phyloP scores from a whole-genome alignment of 2,797 vertebrate genomes.

The Sarcoramphus papa region DNA sequence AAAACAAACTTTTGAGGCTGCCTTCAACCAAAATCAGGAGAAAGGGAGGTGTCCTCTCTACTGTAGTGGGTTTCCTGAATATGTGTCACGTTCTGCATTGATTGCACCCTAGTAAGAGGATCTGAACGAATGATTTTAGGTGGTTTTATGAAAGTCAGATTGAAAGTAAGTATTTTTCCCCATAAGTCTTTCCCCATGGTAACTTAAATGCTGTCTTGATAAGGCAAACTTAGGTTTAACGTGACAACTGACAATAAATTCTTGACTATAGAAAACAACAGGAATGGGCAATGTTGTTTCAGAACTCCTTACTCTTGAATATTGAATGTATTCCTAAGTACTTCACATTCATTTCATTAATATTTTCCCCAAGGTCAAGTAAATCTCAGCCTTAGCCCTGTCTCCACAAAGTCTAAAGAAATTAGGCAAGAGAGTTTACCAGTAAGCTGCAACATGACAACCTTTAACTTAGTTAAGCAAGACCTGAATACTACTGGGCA shows the following conservation, averaged over 20 bases:
- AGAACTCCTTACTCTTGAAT: background rate
- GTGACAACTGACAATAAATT: background rate
- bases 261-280: background rate
- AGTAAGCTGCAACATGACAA: background rate
- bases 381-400: background rate
- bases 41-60: background rate
- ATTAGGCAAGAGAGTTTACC: constrained; percentile 1
- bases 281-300: background rate
- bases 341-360: background rate
- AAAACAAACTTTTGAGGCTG: background rate
- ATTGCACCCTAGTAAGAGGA: background rate
- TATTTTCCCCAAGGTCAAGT: background rate
- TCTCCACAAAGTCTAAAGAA: constrained; percentile 7
- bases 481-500: background rate
- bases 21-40: background rate
- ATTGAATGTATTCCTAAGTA: background rate
- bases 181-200: background rate
- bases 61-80: background rate
- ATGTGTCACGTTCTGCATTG: background rate
- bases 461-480: constrained; percentile 34
- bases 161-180: background rate
- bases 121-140: background rate
- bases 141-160: background rate
- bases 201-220: background rate
- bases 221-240: background rate